These are phyloP conservation scores for Fulica atra DNA, from an alignment of 2,113 vertebrate genomes.

Conservation along the genomic window DNA sequence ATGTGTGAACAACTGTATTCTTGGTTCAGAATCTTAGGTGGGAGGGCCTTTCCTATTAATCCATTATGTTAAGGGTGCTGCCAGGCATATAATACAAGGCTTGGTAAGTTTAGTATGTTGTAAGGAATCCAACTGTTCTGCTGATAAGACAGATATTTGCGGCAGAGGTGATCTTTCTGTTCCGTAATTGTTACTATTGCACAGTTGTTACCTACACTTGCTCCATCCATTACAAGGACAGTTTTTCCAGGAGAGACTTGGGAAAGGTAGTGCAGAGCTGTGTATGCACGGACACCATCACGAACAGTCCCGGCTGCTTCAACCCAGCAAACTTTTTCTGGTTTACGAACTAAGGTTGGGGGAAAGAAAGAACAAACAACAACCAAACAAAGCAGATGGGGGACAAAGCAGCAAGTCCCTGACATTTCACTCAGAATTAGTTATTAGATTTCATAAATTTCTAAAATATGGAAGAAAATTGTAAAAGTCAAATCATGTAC, in stretches of 20 bases:
- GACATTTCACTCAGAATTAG: neutral
- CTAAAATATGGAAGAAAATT: neutral
- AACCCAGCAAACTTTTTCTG: constrained; percentile 85
- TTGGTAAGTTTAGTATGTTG: neutral
- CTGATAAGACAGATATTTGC: neutral
- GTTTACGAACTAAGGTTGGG: constrained; percentile 83
- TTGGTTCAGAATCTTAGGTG: neutral
- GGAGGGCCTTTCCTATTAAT: neutral
- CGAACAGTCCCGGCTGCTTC: constrained; percentile 83
- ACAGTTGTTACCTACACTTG: constrained; percentile 83
- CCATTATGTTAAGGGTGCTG: neutral
- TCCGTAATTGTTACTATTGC: neutral
- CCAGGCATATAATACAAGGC: neutral
- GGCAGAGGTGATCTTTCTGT: neutral
- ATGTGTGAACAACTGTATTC: neutral
- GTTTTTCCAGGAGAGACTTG: constrained; percentile 82
- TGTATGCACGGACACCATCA: constrained; percentile 89
- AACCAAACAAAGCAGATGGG: neutral
- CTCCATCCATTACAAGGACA: constrained; percentile 91
- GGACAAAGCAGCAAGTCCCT: neutral
- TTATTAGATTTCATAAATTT: neutral
- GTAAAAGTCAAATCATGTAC: neutral
- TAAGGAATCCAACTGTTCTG: neutral
- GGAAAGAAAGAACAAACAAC: neutral
- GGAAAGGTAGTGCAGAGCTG: constrained; percentile 89